A percentile compares a stretch with the other conserved stretches of the same genome.
Conservation (phyloP, 1,140 invertebrate species). For the Matsumurasca onukii region DNA sequence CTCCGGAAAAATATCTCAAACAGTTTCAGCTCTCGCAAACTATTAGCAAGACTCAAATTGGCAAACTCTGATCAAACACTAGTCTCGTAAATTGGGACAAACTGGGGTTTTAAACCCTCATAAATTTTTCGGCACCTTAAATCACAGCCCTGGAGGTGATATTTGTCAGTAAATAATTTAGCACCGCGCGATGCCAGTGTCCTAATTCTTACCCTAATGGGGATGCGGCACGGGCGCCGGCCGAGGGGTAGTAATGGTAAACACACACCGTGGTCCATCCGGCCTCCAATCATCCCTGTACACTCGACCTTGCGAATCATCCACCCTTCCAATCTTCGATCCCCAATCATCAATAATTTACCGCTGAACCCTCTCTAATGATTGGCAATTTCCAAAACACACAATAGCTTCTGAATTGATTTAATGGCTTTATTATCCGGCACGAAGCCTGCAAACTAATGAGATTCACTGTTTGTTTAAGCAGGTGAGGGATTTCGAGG, state of each 20-base stretch:
- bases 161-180: conserved; percentile 25
- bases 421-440: conserved; percentile 19
- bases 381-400: conserved; percentile 27
- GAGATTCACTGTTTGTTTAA: not conserved
- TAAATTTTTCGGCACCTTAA: too few relatives aligned
- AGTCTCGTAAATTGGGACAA: conserved; percentile 1
- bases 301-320: conserved; percentile 21
- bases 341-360: conserved; percentile 24
- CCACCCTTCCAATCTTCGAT: not conserved
- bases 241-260: not conserved
- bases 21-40: too few relatives aligned
- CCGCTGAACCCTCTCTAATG: conserved; percentile 18
- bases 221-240: not conserved
- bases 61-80: too few relatives aligned
- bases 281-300: conserved; percentile 11
- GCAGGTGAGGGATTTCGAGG: not conserved
- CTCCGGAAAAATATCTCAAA: too few relatives aligned
- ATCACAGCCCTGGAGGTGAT: too few relatives aligned
- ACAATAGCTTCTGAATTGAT: conserved; percentile 26
- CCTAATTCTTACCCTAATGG: not conserved
- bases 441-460: conserved; percentile 3
- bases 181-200: not conserved
- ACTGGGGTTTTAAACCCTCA: too few relatives aligned
- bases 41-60: too few relatives aligned
- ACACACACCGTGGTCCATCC: not conserved